Conservation (phyloP, 2,888 invertebrate genomes). For the Eucriotettix oculatus region DNA sequence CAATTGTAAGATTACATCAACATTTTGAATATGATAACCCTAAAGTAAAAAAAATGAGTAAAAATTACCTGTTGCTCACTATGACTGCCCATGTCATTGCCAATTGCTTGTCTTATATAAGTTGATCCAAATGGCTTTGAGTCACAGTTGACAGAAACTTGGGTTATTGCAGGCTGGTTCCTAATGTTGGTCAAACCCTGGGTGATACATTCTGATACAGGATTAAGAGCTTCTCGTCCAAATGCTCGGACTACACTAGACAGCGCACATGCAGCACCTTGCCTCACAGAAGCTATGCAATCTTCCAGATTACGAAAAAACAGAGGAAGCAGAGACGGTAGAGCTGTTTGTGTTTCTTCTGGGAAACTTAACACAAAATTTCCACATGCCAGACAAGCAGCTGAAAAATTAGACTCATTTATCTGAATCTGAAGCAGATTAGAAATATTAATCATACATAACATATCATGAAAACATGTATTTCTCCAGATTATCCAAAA, state of each 20-base stretch:
- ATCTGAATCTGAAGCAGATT: not conserved
- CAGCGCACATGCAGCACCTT: slow-evolving; percentile 35
- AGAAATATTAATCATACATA: too few species aligned
- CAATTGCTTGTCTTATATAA: slow-evolving; percentile 10
- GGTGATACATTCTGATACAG: slow-evolving; percentile 23
- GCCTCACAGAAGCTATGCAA: slow-evolving; percentile 32
- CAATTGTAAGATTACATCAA: too few species aligned
- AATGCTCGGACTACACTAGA: slow-evolving; percentile 26
- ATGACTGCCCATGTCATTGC: slow-evolving; percentile 29
- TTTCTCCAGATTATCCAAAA: too few species aligned
- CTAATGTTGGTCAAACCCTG: slow-evolving; percentile 26
- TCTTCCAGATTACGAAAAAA: slow-evolving; percentile 28
- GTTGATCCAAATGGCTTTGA: too few species aligned
- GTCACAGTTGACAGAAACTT: too few species aligned
- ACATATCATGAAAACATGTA: too few species aligned
- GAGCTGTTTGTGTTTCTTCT: slow-evolving; percentile 24
- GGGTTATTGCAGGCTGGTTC: slow-evolving; percentile 20
- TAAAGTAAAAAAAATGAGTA: too few species aligned
- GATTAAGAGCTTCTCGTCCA: slow-evolving; percentile 21
- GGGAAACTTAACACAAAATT: slow-evolving; percentile 33
- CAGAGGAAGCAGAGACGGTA: slow-evolving; percentile 27
- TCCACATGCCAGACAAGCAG: slow-evolving; percentile 35
- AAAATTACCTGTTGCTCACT: slow-evolving; percentile 24
- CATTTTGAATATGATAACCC: too few species aligned
- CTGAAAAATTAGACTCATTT: slow-evolving; percentile 17